A percentile compares a stretch with the other conserved stretches of the same genome.
Evolutionary conservation across 1,140 invertebrate species (phyloP).

Genomic region (Calliopsis andreniformis): DNA sequence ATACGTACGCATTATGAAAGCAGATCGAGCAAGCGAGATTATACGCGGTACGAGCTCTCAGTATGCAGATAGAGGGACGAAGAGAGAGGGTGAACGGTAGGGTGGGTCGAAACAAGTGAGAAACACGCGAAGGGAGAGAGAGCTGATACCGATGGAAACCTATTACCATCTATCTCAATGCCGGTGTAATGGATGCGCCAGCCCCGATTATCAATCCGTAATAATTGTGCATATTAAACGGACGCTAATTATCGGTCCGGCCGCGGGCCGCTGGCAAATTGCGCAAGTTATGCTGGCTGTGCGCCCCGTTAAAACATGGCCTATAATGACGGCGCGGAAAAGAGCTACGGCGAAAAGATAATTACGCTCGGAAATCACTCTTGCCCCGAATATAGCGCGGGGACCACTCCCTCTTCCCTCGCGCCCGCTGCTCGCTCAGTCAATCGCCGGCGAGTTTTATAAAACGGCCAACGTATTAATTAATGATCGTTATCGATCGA

Average conservation of each 20-base stretch:
- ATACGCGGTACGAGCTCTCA: neutral
- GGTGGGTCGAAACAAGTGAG: slow-evolving; percentile 9
- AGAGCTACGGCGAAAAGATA: slow-evolving; percentile 53
- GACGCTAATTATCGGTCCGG: slow-evolving; percentile 73
- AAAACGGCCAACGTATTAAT: slow-evolving; percentile 30
- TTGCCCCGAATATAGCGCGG: slow-evolving; percentile 18
- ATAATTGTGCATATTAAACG: slow-evolving; percentile 78
- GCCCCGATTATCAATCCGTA: slow-evolving; percentile 76
- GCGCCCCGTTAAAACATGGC: slow-evolving; percentile 46
- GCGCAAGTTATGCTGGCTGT: slow-evolving; percentile 58
- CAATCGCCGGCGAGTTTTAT: slow-evolving; percentile 23
- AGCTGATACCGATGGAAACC: slow-evolving; percentile 69
- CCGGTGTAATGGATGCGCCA: slow-evolving; percentile 70
- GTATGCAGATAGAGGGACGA: neutral
- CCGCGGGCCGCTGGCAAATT: slow-evolving; percentile 58
- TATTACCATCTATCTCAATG: slow-evolving; percentile 75
- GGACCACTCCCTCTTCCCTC: neutral
- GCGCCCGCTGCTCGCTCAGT: neutral
- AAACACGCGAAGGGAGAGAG: slow-evolving; percentile 33
- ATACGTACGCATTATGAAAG: slow-evolving; percentile 35
- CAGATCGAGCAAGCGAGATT: slow-evolving; percentile 29
- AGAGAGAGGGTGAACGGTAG: neutral
- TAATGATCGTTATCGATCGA: slow-evolving; percentile 21
- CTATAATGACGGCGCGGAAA: slow-evolving; percentile 43
- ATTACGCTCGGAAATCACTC: slow-evolving; percentile 47